Evolutionary conservation across 2,113 vertebrate genomes (phyloP).

Genomic region (Cynopterus brachyotis): DNA sequence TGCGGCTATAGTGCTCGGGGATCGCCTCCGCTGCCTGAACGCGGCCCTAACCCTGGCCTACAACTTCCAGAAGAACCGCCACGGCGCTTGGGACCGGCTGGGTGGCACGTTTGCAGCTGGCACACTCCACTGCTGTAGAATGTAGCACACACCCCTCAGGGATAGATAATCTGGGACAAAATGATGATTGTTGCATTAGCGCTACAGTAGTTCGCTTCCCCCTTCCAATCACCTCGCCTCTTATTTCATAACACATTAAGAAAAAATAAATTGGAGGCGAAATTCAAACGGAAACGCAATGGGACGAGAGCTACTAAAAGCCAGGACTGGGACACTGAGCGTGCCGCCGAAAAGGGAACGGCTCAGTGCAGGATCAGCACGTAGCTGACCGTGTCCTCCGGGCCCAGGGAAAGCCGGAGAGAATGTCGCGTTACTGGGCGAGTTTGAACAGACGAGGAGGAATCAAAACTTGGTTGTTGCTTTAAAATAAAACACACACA

Average conservation of each 20-base stretch:
- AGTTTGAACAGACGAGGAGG: constrained; percentile 71
- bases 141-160: not conserved
- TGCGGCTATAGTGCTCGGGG: not conserved
- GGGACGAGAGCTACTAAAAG: constrained; percentile 59
- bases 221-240: constrained; percentile 23
- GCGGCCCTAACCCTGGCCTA: not conserved
- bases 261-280: constrained; percentile 58
- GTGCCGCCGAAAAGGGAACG: not conserved
- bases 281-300: constrained; percentile 71
- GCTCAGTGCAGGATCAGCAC: not conserved
- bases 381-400: constrained; percentile 1
- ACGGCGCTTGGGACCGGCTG: not conserved
- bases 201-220: constrained; percentile 10
- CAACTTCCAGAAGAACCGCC: not conserved
- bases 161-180: constrained; percentile 10
- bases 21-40: not conserved
- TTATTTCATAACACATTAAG: constrained; percentile 57
- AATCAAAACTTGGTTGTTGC: constrained; percentile 53
- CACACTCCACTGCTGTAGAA: not conserved
- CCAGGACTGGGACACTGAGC: constrained; percentile 55
- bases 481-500: not conserved
- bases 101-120: not conserved
- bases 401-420: constrained; percentile 40
- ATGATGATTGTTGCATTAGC: constrained; percentile 17
- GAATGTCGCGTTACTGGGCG: constrained; percentile 52